A percentile compares a stretch with the other conserved stretches of the same genome.
phyloP scores from a whole-genome alignment of 2,113 vertebrate genomes.

The Peromyscus polionotus region DNA sequence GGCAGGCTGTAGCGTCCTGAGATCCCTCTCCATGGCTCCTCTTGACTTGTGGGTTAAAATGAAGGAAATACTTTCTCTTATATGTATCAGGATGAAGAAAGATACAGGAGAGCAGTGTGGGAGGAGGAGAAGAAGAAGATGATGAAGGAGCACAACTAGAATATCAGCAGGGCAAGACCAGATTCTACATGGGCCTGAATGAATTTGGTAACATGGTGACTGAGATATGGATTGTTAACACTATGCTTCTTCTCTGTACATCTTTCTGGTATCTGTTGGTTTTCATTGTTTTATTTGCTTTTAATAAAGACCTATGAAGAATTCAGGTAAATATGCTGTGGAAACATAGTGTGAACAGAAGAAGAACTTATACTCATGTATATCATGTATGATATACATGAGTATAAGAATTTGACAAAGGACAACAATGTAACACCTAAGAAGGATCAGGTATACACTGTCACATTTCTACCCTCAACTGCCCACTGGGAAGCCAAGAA shows the following conservation, averaged over 20 bases:
- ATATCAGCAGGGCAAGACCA: conserved; percentile 92
- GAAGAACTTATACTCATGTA: background rate
- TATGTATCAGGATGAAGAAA: conserved; percentile 91
- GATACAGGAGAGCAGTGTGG: conserved; percentile 95
- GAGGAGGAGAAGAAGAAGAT: conserved; percentile 93
- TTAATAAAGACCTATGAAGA: background rate
- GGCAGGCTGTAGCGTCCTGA: background rate
- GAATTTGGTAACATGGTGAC: conserved; percentile 97
- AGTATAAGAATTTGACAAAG: conserved; percentile 93
- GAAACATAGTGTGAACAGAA: background rate
- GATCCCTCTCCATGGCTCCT: background rate
- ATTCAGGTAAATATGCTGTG: background rate
- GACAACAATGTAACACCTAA: conserved; percentile 95
- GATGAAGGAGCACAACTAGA: conserved; percentile 96
- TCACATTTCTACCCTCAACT: background rate
- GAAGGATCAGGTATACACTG: conserved; percentile 93
- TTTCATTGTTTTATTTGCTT: background rate
- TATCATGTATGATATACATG: conserved; percentile 75
- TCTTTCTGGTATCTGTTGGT: background rate
- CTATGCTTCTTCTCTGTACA: background rate
- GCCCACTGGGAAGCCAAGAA: background rate
- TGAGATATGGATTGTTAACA: background rate
- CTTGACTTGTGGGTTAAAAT: background rate
- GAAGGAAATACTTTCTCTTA: background rate
- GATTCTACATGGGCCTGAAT: conserved; percentile 94